phyloP scores from a whole-genome alignment of 2,797 vertebrate species.

The Liasis olivaceus region DNA sequence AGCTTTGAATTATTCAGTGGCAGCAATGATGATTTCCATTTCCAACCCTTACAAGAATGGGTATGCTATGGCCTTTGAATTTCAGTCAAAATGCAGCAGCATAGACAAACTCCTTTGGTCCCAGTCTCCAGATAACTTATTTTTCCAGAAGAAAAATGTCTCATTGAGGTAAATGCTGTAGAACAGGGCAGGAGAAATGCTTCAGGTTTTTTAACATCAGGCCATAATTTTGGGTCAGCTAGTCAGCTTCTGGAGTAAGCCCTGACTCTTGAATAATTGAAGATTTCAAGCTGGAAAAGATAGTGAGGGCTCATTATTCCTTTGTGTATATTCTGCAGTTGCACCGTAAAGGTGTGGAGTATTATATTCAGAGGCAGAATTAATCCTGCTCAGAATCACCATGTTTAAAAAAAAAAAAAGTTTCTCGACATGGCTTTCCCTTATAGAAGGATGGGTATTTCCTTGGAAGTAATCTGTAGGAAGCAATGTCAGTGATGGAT shows the following conservation, averaged over 20 bases:
- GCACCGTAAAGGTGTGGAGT: background rate
- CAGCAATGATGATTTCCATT: background rate
- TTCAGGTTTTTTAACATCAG: background rate
- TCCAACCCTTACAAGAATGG: background rate
- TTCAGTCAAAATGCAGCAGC: background rate
- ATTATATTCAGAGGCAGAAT: background rate
- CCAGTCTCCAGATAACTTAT: background rate
- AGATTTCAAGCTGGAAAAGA: too few relatives aligned
- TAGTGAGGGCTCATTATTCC: background rate
- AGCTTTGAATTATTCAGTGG: too few relatives aligned
- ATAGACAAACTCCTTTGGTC: background rate
- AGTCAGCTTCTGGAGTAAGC: background rate
- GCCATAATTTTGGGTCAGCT: too few relatives aligned
- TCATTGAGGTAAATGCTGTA: too few relatives aligned
- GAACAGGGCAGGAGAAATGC: background rate
- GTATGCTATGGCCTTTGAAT: background rate
- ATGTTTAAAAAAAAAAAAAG: background rate
- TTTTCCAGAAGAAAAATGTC: background rate
- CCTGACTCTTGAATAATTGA: background rate
- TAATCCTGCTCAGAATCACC: background rate
- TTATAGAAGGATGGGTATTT: background rate
- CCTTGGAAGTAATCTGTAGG: background rate
- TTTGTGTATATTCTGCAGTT: background rate
- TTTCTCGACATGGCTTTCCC: background rate
- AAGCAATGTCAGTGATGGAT: background rate